phyloP scores from a whole-genome alignment of 2,797 vertebrate genomes.

The Micrastur ruficollis region DNA sequence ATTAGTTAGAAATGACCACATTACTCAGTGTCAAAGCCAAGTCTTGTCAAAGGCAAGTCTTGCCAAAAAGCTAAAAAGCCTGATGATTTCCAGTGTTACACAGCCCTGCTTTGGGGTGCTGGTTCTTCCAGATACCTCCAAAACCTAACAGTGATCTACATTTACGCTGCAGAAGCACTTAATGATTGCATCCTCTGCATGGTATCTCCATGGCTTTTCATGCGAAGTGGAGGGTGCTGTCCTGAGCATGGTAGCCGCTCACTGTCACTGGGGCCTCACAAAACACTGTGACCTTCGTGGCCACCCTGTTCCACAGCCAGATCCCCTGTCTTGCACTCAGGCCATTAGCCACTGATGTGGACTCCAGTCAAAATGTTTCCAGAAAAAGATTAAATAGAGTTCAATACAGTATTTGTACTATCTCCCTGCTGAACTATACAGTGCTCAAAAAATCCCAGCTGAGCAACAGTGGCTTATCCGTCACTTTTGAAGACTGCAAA shows the following conservation, averaged over 20 bases:
- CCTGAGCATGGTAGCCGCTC: background rate
- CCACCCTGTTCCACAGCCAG: background rate
- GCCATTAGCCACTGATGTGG: background rate
- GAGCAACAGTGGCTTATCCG: background rate
- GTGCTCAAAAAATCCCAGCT: background rate
- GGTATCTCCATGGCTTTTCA: background rate
- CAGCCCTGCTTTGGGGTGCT: background rate
- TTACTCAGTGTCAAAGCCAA: conserved; percentile 35
- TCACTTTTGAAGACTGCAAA: background rate
- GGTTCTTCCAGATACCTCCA: background rate
- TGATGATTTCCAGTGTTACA: background rate
- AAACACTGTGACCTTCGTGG: background rate
- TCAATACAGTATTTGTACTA: background rate
- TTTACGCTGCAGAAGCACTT: background rate
- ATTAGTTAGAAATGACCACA: conserved; percentile 52
- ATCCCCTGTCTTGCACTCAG: background rate
- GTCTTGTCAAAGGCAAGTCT: background rate
- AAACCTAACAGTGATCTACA: background rate
- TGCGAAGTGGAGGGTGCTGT: background rate
- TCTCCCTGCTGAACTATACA: background rate
- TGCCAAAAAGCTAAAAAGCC: background rate
- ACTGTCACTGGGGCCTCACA: background rate
- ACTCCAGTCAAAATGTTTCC: background rate
- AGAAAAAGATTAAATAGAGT: background rate
- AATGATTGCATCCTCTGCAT: background rate